Percentiles rank a stretch among this genome's conserved stretches.
phyloP scores from a whole-genome alignment of 1,140 invertebrate genomes.

The Drosophila ambigua region DNA sequence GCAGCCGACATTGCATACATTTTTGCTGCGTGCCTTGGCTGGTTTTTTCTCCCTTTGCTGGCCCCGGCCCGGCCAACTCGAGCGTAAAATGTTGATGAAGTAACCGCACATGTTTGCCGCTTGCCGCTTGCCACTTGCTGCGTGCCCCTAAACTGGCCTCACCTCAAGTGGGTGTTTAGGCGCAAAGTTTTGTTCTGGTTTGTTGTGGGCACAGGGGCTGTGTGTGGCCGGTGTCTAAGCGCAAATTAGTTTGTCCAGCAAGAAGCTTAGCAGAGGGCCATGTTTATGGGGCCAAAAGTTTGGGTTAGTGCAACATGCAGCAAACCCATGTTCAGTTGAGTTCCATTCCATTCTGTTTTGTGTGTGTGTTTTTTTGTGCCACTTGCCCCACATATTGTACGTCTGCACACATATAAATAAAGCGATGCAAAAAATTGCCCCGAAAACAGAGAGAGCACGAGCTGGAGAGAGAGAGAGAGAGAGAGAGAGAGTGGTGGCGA shows the following conservation, averaged over 20 bases:
- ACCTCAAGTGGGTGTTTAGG: conserved; percentile 67
- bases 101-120: conserved; percentile 67
- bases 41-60: conserved; percentile 40
- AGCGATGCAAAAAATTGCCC: conserved; percentile 64
- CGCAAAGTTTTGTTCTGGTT: conserved; percentile 52
- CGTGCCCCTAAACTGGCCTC: conserved; percentile 30
- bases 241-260: conserved; percentile 71
- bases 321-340: conserved; percentile 54
- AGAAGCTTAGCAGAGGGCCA: conserved; percentile 38
- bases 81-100: conserved; percentile 81
- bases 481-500: conserved; percentile 3
- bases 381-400: conserved; percentile 63
- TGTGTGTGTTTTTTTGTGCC: conserved; percentile 16
- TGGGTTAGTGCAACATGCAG: conserved; percentile 57
- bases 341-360: conserved; percentile 33
- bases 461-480: too few species aligned
- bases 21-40: conserved; percentile 71
- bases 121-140: conserved; percentile 23
- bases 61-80: conserved; percentile 55
- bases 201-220: too few species aligned
- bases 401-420: conserved; percentile 56
- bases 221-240: conserved; percentile 47
- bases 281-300: conserved; percentile 51
- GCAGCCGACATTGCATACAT: conserved; percentile 61
- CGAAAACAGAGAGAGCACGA: conserved; percentile 13